phyloP scores from a whole-genome alignment of 2,113 vertebrate species.

The Amphiprion ocellaris region DNA sequence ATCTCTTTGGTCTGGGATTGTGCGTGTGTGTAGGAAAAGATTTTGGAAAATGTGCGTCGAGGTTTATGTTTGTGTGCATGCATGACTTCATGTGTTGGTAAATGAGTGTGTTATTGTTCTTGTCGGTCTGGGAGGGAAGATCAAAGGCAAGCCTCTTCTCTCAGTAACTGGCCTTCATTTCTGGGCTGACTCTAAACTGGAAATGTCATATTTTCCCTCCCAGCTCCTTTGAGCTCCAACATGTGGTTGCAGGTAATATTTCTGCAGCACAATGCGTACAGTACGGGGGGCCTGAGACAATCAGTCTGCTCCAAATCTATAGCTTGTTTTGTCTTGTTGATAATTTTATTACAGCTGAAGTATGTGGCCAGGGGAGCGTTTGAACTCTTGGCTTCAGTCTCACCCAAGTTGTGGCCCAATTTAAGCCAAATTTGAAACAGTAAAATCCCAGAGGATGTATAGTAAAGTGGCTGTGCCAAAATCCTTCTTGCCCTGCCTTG shows the following conservation, averaged over 20 bases:
- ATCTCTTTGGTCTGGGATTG: not conserved
- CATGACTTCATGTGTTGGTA: constrained; percentile 57
- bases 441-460: constrained; percentile 71
- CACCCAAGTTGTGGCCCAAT: constrained; percentile 44
- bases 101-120: constrained; percentile 63
- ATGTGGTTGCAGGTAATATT: constrained; percentile 62
- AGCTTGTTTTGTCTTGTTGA: constrained; percentile 57
- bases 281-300: not conserved
- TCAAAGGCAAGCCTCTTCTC: constrained; percentile 63
- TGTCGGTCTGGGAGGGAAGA: constrained; percentile 36
- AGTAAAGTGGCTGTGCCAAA: constrained; percentile 63
- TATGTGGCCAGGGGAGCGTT: constrained; percentile 36
- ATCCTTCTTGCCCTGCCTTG: constrained; percentile 53
- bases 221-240: constrained; percentile 40
- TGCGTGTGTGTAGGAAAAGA: not conserved
- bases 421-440: constrained; percentile 64
- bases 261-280: constrained; percentile 17
- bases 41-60: constrained; percentile 35
- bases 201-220: constrained; percentile 51
- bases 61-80: constrained; percentile 44
- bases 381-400: constrained; percentile 67
- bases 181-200: constrained; percentile 47
- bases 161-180: constrained; percentile 59
- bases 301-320: constrained; percentile 21
- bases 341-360: constrained; percentile 52